Conservation (phyloP, 1,140 invertebrate genomes). For the Andrena cerasifolii region DNA sequence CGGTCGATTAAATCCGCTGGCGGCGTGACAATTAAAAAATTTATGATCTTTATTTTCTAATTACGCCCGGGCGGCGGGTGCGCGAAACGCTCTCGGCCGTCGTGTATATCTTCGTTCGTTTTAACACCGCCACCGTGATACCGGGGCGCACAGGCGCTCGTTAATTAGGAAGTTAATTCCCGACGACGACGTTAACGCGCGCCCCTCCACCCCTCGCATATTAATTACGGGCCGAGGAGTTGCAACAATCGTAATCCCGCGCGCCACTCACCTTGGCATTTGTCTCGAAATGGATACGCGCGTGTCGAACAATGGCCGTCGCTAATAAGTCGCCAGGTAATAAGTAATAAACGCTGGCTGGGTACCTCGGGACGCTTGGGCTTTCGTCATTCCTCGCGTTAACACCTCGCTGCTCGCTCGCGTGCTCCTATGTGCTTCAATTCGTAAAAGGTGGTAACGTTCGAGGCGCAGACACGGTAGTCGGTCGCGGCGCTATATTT, state of each 20-base stretch:
- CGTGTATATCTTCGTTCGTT: conserved; percentile 25
- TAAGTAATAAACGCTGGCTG: conserved; percentile 50
- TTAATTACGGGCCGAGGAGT: conserved; percentile 69
- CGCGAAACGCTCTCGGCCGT: neutral
- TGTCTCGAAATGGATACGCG: conserved; percentile 73
- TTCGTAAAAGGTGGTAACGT: neutral
- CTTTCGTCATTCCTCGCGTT: conserved; percentile 33
- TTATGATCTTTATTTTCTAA: conserved; percentile 49
- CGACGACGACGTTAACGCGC: conserved; percentile 23
- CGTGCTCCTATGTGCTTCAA: neutral
- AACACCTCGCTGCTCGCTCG: conserved; percentile 22
- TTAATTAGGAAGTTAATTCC: conserved; percentile 61
- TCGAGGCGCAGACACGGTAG: too few relatives aligned
- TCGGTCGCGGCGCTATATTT: too few relatives aligned
- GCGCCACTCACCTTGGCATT: conserved; percentile 74
- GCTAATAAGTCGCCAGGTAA: conserved; percentile 73
- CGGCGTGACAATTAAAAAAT: conserved; percentile 37
- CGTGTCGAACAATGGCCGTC: conserved; percentile 73
- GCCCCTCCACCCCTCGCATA: conserved; percentile 54
- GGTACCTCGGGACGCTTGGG: neutral
- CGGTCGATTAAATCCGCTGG: conserved; percentile 57
- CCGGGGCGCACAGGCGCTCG: conserved; percentile 12
- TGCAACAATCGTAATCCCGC: conserved; percentile 61
- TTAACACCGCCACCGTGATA: conserved; percentile 11
- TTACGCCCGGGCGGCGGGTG: neutral